Evolutionary conservation across 2,888 invertebrate species (phyloP), one percentile per base, ranked within the genome.

Genomic region (Drosophila nr. perissopoda): DNA sequence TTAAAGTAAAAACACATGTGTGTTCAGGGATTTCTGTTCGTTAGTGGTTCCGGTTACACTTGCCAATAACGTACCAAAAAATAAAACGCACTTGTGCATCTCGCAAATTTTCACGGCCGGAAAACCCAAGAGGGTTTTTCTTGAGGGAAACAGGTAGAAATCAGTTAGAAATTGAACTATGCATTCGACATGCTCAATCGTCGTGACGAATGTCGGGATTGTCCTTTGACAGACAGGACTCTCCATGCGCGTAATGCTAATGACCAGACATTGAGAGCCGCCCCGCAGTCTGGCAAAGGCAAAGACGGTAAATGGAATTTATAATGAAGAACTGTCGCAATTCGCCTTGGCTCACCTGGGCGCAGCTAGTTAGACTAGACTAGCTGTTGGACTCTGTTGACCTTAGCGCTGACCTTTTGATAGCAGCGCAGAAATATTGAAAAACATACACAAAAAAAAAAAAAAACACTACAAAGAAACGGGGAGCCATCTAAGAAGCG

Each of bases 151-250:
- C 87, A 85, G 84, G 87, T 87, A 83, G 81, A 65, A 38, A 75
- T 68, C 42, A 42, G 63, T 42, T 60, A 61, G 54, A 63, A 73
- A 21, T 34, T 42, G 31, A 60, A 62, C 46, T 38, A 49, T 58
- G 68, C 71, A 76, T 88, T 79, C 58, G 83, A 77, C 57, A 83
- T 67, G 88, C 86, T 71, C 64, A 68, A 62, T 38, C 68, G 72
- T 71, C 68, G 74, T 76, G 74, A 72, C 76, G 71, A 68, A 81
- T 72, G 42, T 64, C 33, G 11, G 11, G 46, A 36, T 31, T 36
- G 48, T 66, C 58, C 63, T 57, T 65, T 65, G 40, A 31, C 54
- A 46, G 54, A 27, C 11, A 7, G 13, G n/a, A 54, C 64, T 66
- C 48, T 61, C 42, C 62, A 29, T 27, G 56, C 56, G 56, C 70